phyloP scores from a whole-genome alignment of 2,797 vertebrate species.

The Epinephelus coioides region DNA sequence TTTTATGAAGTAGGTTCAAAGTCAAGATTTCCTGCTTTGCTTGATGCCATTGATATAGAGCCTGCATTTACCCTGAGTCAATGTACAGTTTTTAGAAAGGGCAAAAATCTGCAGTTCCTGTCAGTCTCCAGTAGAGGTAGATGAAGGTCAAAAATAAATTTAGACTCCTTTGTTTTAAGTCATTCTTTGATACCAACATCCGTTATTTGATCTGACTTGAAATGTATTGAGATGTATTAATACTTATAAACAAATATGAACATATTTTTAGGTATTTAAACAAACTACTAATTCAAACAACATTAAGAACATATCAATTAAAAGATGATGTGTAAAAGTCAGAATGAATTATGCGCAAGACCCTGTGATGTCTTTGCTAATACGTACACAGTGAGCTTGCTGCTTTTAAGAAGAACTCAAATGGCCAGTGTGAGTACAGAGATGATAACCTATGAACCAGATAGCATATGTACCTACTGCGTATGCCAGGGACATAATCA shows the following conservation, averaged over 20 bases:
- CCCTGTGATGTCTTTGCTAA: too few species aligned
- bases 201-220: background rate
- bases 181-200: background rate
- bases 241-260: too few species aligned
- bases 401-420: background rate
- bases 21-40: too few species aligned
- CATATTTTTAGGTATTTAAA: too few species aligned
- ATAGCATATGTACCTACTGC: background rate
- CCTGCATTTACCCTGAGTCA: background rate
- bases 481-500: too few species aligned
- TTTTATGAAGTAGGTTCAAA: background rate
- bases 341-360: too few species aligned
- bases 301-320: too few species aligned
- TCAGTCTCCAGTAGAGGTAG: constrained; percentile 1
- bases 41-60: too few species aligned
- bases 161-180: background rate
- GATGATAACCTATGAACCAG: background rate
- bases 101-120: background rate
- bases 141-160: background rate
- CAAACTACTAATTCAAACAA: too few species aligned
- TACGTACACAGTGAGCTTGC: too few species aligned
- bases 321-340: too few species aligned
- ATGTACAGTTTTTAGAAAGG: background rate
- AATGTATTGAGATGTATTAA: background rate
- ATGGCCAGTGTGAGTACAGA: background rate